Conservation (phyloP, 2,797 vertebrate genomes). For the Helostoma temminkii region DNA sequence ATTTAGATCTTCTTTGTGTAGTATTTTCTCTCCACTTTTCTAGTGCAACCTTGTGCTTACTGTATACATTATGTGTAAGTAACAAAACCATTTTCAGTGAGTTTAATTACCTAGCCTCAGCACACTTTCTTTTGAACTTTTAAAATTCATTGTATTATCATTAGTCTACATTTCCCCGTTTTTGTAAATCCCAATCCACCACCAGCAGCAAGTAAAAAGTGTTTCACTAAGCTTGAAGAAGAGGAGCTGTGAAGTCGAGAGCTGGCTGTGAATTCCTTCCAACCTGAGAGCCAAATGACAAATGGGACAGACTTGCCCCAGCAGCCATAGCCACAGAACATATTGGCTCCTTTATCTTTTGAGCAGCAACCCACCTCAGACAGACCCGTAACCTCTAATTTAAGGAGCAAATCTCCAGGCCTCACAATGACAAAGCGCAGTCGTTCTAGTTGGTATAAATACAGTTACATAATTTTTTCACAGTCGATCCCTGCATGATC, state of each 20-base stretch:
- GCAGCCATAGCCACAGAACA: conserved; percentile 47
- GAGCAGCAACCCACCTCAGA: conserved; percentile 37
- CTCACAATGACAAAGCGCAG: conserved; percentile 35
- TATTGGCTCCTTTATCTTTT: conserved; percentile 57
- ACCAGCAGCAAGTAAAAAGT: background rate
- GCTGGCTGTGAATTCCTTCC: conserved; percentile 28
- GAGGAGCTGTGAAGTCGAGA: conserved; percentile 10
- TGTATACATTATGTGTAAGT: no score
- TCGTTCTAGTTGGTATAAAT: conserved; percentile 27
- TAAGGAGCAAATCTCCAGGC: conserved; percentile 54
- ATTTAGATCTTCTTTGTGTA: no score
- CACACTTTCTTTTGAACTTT: no score
- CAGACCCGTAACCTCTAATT: conserved; percentile 49
- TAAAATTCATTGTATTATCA: background rate
- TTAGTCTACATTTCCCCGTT: background rate
- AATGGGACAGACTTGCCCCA: conserved; percentile 51
- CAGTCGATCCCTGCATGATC: conserved; percentile 3
- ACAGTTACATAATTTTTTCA: conserved; percentile 19
- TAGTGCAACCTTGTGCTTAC: no score
- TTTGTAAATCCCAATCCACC: background rate
- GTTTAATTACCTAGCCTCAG: no score
- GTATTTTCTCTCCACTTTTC: no score
- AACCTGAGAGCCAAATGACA: conserved; percentile 48
- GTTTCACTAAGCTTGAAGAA: conserved; percentile 12
- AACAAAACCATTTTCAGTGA: no score